Evolutionary conservation across 2,113 vertebrate genomes (phyloP).

Genomic region (Maccullochella peelii): DNA sequence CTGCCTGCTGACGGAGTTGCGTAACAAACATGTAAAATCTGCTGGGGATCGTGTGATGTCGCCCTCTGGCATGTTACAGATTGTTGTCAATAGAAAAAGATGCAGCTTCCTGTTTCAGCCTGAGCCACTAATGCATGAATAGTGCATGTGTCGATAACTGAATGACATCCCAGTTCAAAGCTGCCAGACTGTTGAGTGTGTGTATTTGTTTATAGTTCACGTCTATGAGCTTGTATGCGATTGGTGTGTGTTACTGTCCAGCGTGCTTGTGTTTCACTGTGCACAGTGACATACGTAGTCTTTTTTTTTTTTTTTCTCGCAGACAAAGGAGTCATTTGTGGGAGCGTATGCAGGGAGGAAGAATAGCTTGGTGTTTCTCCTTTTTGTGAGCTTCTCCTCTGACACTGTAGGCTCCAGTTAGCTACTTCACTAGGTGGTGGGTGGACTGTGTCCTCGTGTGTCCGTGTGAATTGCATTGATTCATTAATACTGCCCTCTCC

Average conservation of each 20-base stretch:
- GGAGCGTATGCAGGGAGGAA: conserved; percentile 35
- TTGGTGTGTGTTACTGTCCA: conserved; percentile 41
- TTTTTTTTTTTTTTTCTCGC: conserved; percentile 52
- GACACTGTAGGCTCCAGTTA: conserved; percentile 62
- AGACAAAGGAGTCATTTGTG: conserved; percentile 72
- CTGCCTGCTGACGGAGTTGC: conserved; percentile 35
- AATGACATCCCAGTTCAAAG: conserved; percentile 42
- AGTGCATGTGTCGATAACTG: conserved; percentile 41
- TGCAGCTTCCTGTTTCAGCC: conserved; percentile 2
- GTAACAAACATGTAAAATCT: conserved; percentile 47
- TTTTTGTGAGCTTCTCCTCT: conserved; percentile 60
- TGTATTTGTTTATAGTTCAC: conserved; percentile 45
- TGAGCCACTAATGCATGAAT: conserved; percentile 17
- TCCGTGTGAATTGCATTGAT: conserved; percentile 72
- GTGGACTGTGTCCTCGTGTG: conserved; percentile 68
- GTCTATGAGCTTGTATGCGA: background rate
- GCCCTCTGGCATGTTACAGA: conserved; percentile 15
- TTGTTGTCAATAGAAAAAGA: conserved; percentile 32
- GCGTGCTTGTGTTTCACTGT: conserved; percentile 3
- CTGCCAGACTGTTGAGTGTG: conserved; percentile 22
- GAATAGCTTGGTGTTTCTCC: conserved; percentile 72
- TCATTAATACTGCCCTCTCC: conserved; percentile 72
- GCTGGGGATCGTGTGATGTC: conserved; percentile 5
- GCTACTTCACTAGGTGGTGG: conserved; percentile 66
- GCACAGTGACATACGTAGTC: conserved; percentile 36